Evolutionary conservation across 1,140 invertebrate species (phyloP).

Genomic region (Rhysida immarginata): DNA sequence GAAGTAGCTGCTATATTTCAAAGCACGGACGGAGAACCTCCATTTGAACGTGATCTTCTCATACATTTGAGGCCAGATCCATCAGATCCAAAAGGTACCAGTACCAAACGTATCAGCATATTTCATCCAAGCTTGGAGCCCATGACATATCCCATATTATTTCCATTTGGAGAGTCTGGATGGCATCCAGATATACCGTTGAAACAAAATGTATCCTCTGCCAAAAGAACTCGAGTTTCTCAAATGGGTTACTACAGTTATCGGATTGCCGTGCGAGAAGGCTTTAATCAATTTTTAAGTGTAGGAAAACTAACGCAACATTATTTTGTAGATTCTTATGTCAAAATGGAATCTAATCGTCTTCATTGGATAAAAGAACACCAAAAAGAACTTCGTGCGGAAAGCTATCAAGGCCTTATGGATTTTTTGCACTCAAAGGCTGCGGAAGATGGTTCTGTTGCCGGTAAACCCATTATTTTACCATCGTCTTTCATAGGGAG

Average conservation of each 20-base stretch:
- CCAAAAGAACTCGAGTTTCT: neutral
- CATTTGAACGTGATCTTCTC: too few relatives aligned
- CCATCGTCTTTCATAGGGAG: slow-evolving; percentile 29
- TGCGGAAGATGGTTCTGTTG: slow-evolving; percentile 9
- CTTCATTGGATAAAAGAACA: slow-evolving; percentile 28
- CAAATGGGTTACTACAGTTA: slow-evolving; percentile 2
- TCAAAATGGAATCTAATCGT: slow-evolving; percentile 34
- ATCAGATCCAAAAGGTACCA: too few relatives aligned
- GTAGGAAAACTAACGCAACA: slow-evolving; percentile 22
- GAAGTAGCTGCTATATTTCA: too few relatives aligned
- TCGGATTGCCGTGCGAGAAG: neutral
- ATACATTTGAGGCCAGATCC: too few relatives aligned
- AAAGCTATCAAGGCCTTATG: slow-evolving; percentile 32
- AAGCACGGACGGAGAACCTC: too few relatives aligned
- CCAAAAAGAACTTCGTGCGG: slow-evolving; percentile 32
- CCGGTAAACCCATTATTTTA: slow-evolving; percentile 23
- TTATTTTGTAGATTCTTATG: slow-evolving; percentile 34
- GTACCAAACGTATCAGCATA: too few relatives aligned
- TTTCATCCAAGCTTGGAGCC: too few relatives aligned
- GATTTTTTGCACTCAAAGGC: slow-evolving; percentile 15
- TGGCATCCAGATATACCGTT: too few relatives aligned
- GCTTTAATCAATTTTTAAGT: slow-evolving; percentile 15
- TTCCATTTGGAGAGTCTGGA: too few relatives aligned
- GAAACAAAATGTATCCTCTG: too few relatives aligned
- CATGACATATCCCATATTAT: too few relatives aligned